Percentiles rank a stretch among this genome's conserved stretches.
These are phyloP conservation scores for Cydia amplana DNA, from an alignment of 1,140 invertebrate genomes.

Conservation along the genomic window DNA sequence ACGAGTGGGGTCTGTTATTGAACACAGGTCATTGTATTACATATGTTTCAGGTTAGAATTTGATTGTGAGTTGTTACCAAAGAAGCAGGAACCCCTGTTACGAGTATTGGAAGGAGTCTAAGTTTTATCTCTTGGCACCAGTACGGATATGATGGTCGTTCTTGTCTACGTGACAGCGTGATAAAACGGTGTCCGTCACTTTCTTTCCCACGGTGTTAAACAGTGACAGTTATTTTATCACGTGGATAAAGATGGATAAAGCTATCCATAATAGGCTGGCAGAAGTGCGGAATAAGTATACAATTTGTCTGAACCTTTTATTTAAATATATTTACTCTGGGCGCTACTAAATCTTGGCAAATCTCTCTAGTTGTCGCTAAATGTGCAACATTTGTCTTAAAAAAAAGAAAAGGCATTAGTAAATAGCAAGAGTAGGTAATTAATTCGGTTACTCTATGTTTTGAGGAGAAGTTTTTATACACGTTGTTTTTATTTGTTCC, in stretches of 20 bases:
- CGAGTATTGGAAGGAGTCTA: not conserved
- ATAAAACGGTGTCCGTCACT: too few relatives aligned
- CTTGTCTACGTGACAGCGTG: too few relatives aligned
- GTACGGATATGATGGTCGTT: too few relatives aligned
- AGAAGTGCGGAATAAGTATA: not conserved
- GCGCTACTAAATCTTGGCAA: conserved; percentile 8
- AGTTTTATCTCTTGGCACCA: not conserved
- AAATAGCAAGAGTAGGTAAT: not conserved
- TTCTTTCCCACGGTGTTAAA: too few relatives aligned
- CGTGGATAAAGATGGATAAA: too few relatives aligned
- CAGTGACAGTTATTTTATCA: too few relatives aligned
- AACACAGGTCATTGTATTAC: too few relatives aligned
- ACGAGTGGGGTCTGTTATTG: too few relatives aligned
- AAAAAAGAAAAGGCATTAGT: not conserved
- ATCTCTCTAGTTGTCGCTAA: not conserved
- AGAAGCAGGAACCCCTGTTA: too few relatives aligned
- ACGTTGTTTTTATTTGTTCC: not conserved
- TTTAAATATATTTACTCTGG: not conserved
- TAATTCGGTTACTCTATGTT: not conserved
- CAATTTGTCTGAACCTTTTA: not conserved
- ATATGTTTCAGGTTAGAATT: too few relatives aligned
- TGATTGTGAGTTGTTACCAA: too few relatives aligned
- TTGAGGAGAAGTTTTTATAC: not conserved
- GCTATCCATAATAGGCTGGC: too few relatives aligned
- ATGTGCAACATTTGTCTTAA: not conserved